Conservation (phyloP, 2,113 vertebrate species). For the Mirounga angustirostris region DNA sequence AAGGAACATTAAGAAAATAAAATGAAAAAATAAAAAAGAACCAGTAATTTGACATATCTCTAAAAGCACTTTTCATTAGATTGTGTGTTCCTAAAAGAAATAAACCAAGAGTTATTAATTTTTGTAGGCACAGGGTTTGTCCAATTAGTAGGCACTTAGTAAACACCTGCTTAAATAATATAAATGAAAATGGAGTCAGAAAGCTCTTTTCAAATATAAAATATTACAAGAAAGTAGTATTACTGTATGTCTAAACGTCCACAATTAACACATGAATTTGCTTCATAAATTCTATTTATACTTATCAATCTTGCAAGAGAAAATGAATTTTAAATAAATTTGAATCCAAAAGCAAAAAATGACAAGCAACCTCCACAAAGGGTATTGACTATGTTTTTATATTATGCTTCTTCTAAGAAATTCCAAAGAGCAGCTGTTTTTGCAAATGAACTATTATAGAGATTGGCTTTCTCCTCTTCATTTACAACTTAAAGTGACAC, state of each 20-base stretch:
- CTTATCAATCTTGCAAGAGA: background rate
- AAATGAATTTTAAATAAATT: slow-evolving; percentile 47
- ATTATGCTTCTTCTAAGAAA: slow-evolving; percentile 29
- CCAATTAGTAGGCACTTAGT: background rate
- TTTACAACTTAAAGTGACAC: background rate
- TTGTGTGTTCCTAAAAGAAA: background rate
- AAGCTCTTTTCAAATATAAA: background rate
- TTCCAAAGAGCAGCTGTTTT: background rate
- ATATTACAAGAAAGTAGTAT: background rate
- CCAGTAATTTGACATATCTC: background rate
- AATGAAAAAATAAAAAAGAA: background rate
- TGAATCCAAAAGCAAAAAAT: background rate
- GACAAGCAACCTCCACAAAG: background rate
- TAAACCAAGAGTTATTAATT: background rate
- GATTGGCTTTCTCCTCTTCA: background rate
- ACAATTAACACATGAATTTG: slow-evolving; percentile 6
- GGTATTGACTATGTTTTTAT: background rate
- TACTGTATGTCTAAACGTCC: background rate
- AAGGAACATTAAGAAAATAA: background rate
- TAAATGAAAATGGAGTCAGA: slow-evolving; percentile 11
- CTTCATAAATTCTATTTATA: background rate
- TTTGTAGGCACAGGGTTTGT: background rate
- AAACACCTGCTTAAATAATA: slow-evolving; percentile 36
- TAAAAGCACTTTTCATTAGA: slow-evolving; percentile 3
- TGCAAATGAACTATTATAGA: background rate